phyloP scores from a whole-genome alignment of 2,113 vertebrate genomes.

The Trinectes maculatus region DNA sequence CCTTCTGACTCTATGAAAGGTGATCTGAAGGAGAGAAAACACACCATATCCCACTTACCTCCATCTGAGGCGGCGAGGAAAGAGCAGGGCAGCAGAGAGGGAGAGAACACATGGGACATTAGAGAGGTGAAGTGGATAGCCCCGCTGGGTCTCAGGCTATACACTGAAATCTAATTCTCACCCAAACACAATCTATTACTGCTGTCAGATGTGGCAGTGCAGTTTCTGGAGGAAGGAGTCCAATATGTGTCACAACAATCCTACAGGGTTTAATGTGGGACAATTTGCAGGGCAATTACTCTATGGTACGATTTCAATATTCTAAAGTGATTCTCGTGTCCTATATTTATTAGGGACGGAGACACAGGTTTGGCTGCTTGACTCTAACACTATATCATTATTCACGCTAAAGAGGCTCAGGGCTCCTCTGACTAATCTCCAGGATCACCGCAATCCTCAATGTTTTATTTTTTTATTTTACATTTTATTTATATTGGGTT shows the following conservation, averaged over 20 bases:
- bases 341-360: constrained; percentile 40
- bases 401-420: constrained; percentile 47
- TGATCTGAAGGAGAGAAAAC: constrained; percentile 71
- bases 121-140: constrained; percentile 76
- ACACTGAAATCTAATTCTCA: constrained; percentile 71
- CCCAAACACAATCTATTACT: constrained; percentile 76
- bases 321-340: constrained; percentile 48
- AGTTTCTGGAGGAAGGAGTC: constrained; percentile 44
- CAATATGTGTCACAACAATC: constrained; percentile 35
- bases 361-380: constrained; percentile 40
- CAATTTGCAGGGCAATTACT: constrained; percentile 37
- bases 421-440: constrained; percentile 48
- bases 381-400: constrained; percentile 26
- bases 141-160: constrained; percentile 63
- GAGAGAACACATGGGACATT: constrained; percentile 76
- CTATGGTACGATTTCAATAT: constrained; percentile 44
- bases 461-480: constrained; percentile 20
- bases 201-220: constrained; percentile 63
- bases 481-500: constrained; percentile 38
- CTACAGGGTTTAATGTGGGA: constrained; percentile 45
- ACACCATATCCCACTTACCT: constrained; percentile 80
- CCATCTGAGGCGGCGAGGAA: constrained; percentile 80
- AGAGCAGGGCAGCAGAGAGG: constrained; percentile 58
- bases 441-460: constrained; percentile 42
- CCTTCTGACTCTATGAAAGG: constrained; percentile 68